Evolutionary conservation across 2,113 vertebrate species (phyloP).

Genomic region (Salvelinus fontinalis): DNA sequence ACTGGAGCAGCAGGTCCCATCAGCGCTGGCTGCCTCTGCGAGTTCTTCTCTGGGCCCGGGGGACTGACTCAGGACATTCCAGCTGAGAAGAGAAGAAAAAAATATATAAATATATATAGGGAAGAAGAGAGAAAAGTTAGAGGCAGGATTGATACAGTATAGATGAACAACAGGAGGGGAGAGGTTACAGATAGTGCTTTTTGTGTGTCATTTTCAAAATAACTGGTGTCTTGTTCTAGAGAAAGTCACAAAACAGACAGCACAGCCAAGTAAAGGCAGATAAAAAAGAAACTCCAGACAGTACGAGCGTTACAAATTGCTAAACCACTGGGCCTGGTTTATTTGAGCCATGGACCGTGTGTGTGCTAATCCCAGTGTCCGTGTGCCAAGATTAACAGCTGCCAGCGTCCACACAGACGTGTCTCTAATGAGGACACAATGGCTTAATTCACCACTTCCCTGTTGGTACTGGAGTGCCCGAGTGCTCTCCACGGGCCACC

Average conservation of each 20-base stretch:
- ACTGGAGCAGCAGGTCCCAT: slow-evolving; percentile 89
- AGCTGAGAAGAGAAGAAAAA: slow-evolving; percentile 64
- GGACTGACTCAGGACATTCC: slow-evolving; percentile 77
- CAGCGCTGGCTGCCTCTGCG: slow-evolving; percentile 57
- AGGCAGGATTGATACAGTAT: slow-evolving; percentile 7
- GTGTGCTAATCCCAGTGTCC: slow-evolving; percentile 23
- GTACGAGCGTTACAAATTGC: slow-evolving; percentile 42
- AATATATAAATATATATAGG: not conserved
- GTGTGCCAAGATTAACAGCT: slow-evolving; percentile 52
- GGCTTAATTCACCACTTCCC: slow-evolving; percentile 65
- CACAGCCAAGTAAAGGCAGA: slow-evolving; percentile 9
- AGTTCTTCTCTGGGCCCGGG: slow-evolving; percentile 62
- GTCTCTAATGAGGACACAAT: slow-evolving; percentile 67
- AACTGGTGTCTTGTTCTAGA: too few species aligned
- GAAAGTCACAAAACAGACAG: slow-evolving; percentile 36
- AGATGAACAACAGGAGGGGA: too few species aligned
- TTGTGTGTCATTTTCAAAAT: too few species aligned
- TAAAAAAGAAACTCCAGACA: slow-evolving; percentile 25
- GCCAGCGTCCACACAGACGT: slow-evolving; percentile 66
- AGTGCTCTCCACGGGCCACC: slow-evolving; percentile 40
- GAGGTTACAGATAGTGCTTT: too few species aligned
- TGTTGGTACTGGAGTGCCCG: slow-evolving; percentile 53
- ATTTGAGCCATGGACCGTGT: slow-evolving; percentile 22
- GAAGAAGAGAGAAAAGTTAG: slow-evolving; percentile 5
- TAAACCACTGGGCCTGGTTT: slow-evolving; percentile 38